A percentile compares a stretch with the other conserved stretches of the same genome.
These are phyloP conservation scores for Biston betularia DNA, from an alignment of 2,888 invertebrate species.

Conservation along the genomic window DNA sequence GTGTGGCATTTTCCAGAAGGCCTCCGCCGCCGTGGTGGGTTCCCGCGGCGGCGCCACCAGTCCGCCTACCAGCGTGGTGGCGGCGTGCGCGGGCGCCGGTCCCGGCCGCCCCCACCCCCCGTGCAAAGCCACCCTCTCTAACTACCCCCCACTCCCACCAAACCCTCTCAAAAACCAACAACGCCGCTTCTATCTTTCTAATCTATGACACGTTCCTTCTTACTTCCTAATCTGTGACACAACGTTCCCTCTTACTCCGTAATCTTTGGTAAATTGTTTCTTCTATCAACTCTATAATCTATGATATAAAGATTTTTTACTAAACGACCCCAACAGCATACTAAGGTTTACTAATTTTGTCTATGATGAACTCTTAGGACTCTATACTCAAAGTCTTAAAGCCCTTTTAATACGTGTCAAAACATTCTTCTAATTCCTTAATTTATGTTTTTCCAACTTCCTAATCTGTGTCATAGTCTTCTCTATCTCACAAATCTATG, in stretches of 20 bases:
- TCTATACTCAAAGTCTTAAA: too few species aligned
- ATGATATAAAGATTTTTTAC: conserved; percentile 10
- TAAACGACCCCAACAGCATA: conserved; percentile 45
- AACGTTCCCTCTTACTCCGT: conserved; percentile 1
- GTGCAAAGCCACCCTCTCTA: conserved; percentile 82
- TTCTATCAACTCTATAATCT: conserved; percentile 3
- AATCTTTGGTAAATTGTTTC: background rate
- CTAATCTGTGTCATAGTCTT: conserved; percentile 10
- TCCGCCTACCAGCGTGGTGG: conserved; percentile 88
- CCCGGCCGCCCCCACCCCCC: conserved; percentile 88
- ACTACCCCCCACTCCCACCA: conserved; percentile 55
- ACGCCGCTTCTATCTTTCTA: conserved; percentile 33
- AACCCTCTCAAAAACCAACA: conserved; percentile 49
- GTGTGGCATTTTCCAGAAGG: conserved; percentile 95
- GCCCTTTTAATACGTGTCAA: too few species aligned
- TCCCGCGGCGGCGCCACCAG: conserved; percentile 90
- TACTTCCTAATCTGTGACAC: conserved; percentile 3
- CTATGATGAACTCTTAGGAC: background rate
- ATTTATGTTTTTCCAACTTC: conserved; percentile 13
- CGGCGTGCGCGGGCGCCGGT: conserved; percentile 85
- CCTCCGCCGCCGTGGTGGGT: conserved; percentile 89
- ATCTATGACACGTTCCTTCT: background rate
- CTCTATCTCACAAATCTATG: conserved; percentile 22
- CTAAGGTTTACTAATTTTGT: conserved; percentile 35
- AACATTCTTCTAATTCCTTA: conserved; percentile 1